These are phyloP conservation scores for Oxycera nigricornis DNA, from an alignment of 2,888 invertebrate species.

Conservation along the genomic window DNA sequence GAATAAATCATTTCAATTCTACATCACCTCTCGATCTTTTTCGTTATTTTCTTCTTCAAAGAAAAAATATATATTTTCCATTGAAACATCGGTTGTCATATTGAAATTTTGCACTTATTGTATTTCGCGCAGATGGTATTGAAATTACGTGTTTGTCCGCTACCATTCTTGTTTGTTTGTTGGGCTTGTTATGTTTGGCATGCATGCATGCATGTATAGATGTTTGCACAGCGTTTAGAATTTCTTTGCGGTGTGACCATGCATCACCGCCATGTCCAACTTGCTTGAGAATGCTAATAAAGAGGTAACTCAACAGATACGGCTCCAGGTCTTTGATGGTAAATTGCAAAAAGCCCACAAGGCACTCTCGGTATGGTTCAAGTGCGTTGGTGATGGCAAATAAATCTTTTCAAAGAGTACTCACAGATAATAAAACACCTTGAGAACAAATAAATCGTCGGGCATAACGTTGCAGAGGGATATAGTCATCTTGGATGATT, in stretches of 20 bases:
- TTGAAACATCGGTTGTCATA: constrained; percentile 10
- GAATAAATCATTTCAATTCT: constrained; percentile 32
- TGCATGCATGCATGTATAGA: no score
- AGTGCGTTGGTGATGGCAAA: neutral
- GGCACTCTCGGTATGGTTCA: neutral
- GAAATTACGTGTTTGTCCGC: neutral
- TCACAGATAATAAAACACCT: neutral
- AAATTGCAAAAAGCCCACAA: neutral
- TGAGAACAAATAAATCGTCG: neutral
- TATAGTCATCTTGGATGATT: neutral
- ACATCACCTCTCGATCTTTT: neutral
- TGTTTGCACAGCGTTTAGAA: constrained; percentile 14
- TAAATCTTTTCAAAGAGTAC: neutral
- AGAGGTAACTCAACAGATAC: neutral
- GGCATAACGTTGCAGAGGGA: neutral
- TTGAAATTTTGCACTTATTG: neutral
- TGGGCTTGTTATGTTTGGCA: neutral
- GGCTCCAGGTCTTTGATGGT: constrained; percentile 16
- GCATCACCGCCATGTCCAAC: neutral
- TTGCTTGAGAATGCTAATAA: neutral
- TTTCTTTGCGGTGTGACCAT: neutral
- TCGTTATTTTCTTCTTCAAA: neutral
- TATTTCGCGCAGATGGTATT: neutral
- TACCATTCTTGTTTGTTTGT: constrained; percentile 17
- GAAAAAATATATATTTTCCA: neutral